A percentile compares a stretch with the other conserved stretches of the same genome.
Conservation (phyloP, 1,140 invertebrate species). For the Lordiphosa stackelbergi region DNA sequence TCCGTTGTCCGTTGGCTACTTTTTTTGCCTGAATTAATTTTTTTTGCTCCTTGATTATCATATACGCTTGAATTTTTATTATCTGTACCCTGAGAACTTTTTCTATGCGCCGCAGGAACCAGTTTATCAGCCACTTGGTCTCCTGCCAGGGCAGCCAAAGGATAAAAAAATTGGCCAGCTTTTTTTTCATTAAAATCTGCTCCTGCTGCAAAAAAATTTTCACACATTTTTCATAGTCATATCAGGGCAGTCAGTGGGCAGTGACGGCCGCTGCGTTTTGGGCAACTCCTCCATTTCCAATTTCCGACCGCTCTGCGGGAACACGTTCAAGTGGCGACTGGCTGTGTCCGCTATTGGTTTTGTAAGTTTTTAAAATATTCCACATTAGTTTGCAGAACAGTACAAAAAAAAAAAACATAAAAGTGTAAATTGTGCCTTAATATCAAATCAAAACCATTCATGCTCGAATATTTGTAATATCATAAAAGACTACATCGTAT, state of each 20-base stretch:
- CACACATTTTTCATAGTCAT: slow-evolving; percentile 77
- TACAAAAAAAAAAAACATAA: slow-evolving; percentile 42
- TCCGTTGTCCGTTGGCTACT: slow-evolving; percentile 45
- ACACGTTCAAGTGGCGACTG: slow-evolving; percentile 47
- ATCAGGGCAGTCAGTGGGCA: slow-evolving; percentile 61
- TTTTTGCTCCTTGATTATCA: slow-evolving; percentile 70
- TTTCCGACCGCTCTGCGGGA: slow-evolving; percentile 38
- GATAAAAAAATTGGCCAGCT: slow-evolving; percentile 36
- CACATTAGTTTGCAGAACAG: slow-evolving; percentile 46
- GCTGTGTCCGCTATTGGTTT: slow-evolving; percentile 28
- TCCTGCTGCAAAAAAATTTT: slow-evolving; percentile 60
- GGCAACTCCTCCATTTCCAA: slow-evolving; percentile 71
- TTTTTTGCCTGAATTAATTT: slow-evolving; percentile 75
- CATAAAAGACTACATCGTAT: slow-evolving; percentile 36
- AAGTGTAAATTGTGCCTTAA: slow-evolving; percentile 56
- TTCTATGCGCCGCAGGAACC: slow-evolving; percentile 67
- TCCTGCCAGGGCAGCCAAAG: slow-evolving; percentile 59
- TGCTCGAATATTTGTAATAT: slow-evolving; percentile 35
- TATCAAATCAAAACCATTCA: slow-evolving; percentile 11
- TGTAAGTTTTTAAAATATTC: slow-evolving; percentile 20
- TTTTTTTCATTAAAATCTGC: slow-evolving; percentile 57
- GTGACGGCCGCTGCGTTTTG: slow-evolving; percentile 61
- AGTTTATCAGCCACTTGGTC: slow-evolving; percentile 76
- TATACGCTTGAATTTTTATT: slow-evolving; percentile 76
- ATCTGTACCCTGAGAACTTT: slow-evolving; percentile 77